A percentile compares a stretch with the other conserved stretches of the same genome.
phyloP scores from a whole-genome alignment of 2,888 invertebrate genomes.

The Mechanitis messenoides region DNA sequence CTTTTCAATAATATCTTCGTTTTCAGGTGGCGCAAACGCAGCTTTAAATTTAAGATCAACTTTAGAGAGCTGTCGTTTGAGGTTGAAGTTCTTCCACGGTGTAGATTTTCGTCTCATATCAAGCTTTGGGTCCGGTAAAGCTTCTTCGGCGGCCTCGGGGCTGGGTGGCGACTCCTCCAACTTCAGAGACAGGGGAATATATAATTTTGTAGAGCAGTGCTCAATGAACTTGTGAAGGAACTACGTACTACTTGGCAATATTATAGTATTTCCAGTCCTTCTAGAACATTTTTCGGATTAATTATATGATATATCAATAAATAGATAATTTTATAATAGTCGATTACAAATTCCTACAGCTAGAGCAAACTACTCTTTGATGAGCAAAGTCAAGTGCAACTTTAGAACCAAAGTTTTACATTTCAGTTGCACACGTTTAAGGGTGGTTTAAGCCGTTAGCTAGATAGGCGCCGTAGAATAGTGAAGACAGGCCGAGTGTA shows the following conservation, averaged over 20 bases:
- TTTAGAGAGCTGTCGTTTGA: conserved; percentile 88
- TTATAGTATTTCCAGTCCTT: neutral
- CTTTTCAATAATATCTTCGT: conserved; percentile 47
- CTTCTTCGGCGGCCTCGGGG: conserved; percentile 45
- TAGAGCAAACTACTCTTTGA: too few relatives aligned
- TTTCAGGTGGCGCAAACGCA: conserved; percentile 72
- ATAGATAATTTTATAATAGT: too few relatives aligned
- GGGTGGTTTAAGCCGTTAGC: conserved; percentile 12
- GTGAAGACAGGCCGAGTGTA: conserved; percentile 52
- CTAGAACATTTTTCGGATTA: conserved; percentile 1
- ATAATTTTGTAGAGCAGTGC: conserved; percentile 51
- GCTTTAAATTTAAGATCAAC: conserved; percentile 86
- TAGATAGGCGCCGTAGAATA: conserved; percentile 39
- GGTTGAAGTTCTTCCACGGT: conserved; percentile 86
- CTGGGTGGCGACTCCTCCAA: conserved; percentile 51
- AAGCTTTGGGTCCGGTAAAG: conserved; percentile 45
- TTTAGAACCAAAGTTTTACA: neutral
- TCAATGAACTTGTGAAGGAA: conserved; percentile 17
- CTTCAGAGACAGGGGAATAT: conserved; percentile 58
- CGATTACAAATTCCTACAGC: too few relatives aligned
- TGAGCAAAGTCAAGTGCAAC: too few relatives aligned
- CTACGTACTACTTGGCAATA: neutral
- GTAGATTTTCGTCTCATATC: conserved; percentile 79
- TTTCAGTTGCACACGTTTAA: conserved; percentile 10
- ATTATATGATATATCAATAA: too few relatives aligned